Conservation (phyloP, 2,113 vertebrate genomes). For the Silurus meridionalis region DNA sequence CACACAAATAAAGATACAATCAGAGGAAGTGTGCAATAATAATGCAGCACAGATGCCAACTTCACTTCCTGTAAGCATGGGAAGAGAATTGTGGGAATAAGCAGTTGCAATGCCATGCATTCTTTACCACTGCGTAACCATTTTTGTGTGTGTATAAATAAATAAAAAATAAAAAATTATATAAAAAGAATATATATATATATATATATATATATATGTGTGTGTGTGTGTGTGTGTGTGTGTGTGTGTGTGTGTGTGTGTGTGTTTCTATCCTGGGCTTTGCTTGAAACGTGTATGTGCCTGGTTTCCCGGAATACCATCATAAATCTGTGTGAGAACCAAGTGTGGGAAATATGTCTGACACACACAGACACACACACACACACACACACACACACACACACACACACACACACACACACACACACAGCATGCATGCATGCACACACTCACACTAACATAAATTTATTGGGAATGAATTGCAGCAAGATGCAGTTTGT, state of each 20-base stretch:
- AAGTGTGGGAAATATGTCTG: constrained; percentile 35
- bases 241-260: constrained; percentile 22
- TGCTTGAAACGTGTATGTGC: constrained; percentile 16
- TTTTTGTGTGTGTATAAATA: constrained; percentile 24
- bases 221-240: not conserved
- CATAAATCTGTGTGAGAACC: constrained; percentile 39
- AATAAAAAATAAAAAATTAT: too few relatives aligned
- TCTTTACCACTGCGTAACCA: not conserved
- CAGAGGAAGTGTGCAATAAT: constrained; percentile 47
- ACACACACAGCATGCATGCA: too few relatives aligned
- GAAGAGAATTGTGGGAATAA: constrained; percentile 51
- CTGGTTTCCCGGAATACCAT: constrained; percentile 28
- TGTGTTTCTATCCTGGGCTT: not conserved
- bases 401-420: not conserved
- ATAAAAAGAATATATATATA: not conserved
- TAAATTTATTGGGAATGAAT: constrained; percentile 26
- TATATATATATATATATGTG: not conserved
- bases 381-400: constrained; percentile 34
- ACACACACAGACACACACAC: constrained; percentile 19
- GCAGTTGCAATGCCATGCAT: constrained; percentile 23
- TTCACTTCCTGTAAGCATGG: constrained; percentile 49
- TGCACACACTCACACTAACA: constrained; percentile 17
- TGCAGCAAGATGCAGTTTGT: not conserved
- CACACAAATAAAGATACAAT: constrained; percentile 39
- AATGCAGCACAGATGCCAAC: constrained; percentile 21